Base-by-base conservation (phyloP, 2,888 invertebrate genomes). In the Mayetiola destructor region DNA sequence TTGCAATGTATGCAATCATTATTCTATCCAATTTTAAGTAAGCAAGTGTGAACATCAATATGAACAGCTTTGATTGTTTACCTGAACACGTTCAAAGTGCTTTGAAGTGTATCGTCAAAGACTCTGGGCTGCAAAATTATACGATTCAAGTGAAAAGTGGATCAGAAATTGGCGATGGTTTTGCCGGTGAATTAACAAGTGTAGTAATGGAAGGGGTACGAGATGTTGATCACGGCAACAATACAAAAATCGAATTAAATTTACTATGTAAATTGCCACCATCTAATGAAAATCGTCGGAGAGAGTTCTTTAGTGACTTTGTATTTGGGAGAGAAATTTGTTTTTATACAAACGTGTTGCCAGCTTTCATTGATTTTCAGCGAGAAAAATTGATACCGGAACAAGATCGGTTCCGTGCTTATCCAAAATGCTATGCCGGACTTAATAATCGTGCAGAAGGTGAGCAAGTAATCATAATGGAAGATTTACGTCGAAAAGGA, bases 91-190 rank as follows among this genome's bases (percentile, higher is more conserved):
- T 53, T 20, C 30, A 32, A 18, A n/a, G 2, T 2, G 12, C 30
- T 3, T 30, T 53, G 12, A 30, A 32, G 16, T 10, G 12, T n/a
- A 36, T 60, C 5, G 55, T 57, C 10, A 27, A 32, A 4, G 39
- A 42, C 21, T 56, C 58, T 56, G 59, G 58, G 18, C 57, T 60
- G 21, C 8, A 3, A 6, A 16, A 55, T 55, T 37, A 36, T 55
- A 20, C 12, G 3, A 32, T 55, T 3, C 14, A 37, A 10, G 9
- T 55, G n/a, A 37, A 36, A 14, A 36, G 21, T 2, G 58, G 60
- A 8, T 56, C 55, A 18, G 54, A 57, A 21, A 16, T 32, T 9
- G 60, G 59, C 12, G 59, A 59, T 56, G 59, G 60, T 14, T 59
- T 57, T 48, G 20, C 57, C 12, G 54, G 59, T 12, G 27, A 54